A percentile compares a stretch with the other conserved stretches of the same genome.
Conservation (phyloP, 2,113 vertebrate genomes). For the Colaptes auratus region DNA sequence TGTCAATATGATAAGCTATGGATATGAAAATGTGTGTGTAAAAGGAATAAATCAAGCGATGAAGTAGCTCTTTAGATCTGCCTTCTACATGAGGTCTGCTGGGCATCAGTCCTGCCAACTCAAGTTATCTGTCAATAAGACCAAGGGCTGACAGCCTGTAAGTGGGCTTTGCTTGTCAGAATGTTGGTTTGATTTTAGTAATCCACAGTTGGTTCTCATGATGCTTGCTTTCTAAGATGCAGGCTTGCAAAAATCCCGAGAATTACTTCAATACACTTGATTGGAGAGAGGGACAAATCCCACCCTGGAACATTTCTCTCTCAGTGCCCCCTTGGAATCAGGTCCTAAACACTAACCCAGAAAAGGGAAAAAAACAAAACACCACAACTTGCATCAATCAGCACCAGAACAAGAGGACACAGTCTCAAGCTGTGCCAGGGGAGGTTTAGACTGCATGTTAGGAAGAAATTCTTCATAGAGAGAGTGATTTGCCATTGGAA, state of each 20-base stretch:
- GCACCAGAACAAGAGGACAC: too few species aligned
- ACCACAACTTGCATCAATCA: not conserved
- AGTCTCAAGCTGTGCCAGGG: too few species aligned
- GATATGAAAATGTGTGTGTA: not conserved
- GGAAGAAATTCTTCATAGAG: too few species aligned
- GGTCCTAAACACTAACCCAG: not conserved
- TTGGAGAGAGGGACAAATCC: constrained; percentile 18
- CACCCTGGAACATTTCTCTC: not conserved
- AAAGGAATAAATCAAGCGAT: not conserved
- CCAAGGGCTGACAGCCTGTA: not conserved
- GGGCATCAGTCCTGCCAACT: not conserved
- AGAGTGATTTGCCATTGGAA: too few species aligned
- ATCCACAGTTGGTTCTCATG: not conserved
- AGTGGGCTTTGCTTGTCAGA: not conserved
- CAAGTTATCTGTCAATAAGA: not conserved
- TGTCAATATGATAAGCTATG: not conserved
- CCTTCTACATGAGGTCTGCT: not conserved
- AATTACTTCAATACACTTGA: not conserved
- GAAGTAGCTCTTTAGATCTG: not conserved
- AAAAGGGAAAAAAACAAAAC: not conserved
- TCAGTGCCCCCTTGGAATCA: not conserved
- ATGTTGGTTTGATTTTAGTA: constrained; percentile 5
- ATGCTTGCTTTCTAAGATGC: not conserved
- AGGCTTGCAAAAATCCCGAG: constrained; percentile 8
- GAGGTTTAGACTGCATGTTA: too few species aligned